Percentiles rank a stretch among this genome's conserved stretches.
phyloP scores from a whole-genome alignment of 2,113 vertebrate species.

The Alligator mississippiensis region DNA sequence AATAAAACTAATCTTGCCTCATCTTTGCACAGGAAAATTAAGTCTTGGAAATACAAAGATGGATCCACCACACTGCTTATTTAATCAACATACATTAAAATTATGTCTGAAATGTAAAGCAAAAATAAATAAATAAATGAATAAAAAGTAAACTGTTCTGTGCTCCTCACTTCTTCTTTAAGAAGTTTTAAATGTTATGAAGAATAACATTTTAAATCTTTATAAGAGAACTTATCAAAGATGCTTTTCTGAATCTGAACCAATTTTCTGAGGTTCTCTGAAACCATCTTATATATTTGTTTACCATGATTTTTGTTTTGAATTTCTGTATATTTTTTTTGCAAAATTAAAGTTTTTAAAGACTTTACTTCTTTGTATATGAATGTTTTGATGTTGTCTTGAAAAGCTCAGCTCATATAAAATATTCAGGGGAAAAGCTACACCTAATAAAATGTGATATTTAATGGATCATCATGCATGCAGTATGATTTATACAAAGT shows the following conservation, averaged over 20 bases:
- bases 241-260: neutral
- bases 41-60: neutral
- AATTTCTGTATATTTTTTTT: neutral
- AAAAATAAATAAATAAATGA: too few species aligned
- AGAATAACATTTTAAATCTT: neutral
- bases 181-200: neutral
- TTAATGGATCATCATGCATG: neutral
- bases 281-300: too few species aligned
- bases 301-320: neutral
- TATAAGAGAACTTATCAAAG: neutral
- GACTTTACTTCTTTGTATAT: neutral
- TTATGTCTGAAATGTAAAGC: too few species aligned
- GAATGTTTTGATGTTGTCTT: neutral
- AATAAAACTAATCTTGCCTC: neutral
- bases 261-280: neutral
- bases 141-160: too few species aligned
- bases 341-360: neutral
- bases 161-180: neutral
- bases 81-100: too few species aligned
- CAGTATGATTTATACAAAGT: neutral
- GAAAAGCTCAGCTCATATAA: neutral
- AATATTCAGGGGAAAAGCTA: neutral
- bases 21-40: neutral
- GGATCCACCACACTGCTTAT: neutral
- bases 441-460: neutral